Evolutionary conservation across 2,797 vertebrate species (phyloP).

Genomic region (Channallabes apus): DNA sequence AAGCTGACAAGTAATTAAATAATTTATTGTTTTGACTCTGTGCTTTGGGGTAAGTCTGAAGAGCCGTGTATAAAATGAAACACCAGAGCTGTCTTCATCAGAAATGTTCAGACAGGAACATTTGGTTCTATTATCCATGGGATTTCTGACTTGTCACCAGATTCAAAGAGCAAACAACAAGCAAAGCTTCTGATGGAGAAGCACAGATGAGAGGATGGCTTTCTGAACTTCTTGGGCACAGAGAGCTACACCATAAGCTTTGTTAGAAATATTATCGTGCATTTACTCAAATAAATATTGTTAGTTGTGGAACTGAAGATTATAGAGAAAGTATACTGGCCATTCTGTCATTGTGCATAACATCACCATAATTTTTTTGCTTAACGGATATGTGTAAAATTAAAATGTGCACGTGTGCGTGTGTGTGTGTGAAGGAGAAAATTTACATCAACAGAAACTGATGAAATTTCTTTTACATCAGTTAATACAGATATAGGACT

Average conservation of each 20-base stretch:
- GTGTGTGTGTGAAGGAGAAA: too few species aligned
- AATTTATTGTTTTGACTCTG: conserved; percentile 1
- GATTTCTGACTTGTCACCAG: conserved; percentile 36
- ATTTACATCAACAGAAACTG: neutral
- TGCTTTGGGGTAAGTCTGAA: neutral
- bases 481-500: conserved; percentile 40
- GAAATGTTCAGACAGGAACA: conserved; percentile 4
- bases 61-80: conserved; percentile 19
- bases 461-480: conserved; percentile 17
- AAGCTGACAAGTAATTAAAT: conserved; percentile 16
- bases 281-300: conserved; percentile 6
- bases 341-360: neutral
- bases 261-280: conserved; percentile 4
- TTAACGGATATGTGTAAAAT: neutral
- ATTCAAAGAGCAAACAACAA: conserved; percentile 16
- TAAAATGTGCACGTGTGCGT: neutral
- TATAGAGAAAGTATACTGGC: neutral
- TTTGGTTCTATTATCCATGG: conserved; percentile 37
- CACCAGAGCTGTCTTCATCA: conserved; percentile 13
- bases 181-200: conserved; percentile 29
- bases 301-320: neutral
- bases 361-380: neutral
- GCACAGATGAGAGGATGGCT: neutral
- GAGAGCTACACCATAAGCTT: neutral
- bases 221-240: neutral